Evolutionary conservation across 2,888 invertebrate species (phyloP), one percentile per base, ranked within the genome.

Genomic region (Lingula anatina): DNA sequence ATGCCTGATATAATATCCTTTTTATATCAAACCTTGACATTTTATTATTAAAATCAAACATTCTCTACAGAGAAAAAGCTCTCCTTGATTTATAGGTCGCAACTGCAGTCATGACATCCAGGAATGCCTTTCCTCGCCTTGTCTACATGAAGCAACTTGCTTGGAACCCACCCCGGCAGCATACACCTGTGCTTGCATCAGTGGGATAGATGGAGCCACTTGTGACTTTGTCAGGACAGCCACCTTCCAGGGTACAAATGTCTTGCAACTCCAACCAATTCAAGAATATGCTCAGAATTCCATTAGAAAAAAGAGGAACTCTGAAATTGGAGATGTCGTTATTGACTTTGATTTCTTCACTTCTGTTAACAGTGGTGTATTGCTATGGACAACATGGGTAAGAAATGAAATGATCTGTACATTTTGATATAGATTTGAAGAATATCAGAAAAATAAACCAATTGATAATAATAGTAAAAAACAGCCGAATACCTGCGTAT

Each of bases 141-240:
- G 95, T 66, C 85, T 86, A 77, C 90, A 94, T 73, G 91, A 90
- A 2, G 95, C 93, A 25, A 88, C 88, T 26, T 95, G 96, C 73
- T 89, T 88, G 49, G 84, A 95, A 80, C 91, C 92, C 68, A 90
- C 91, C 53, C 89, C 92, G 62, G 55, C 52, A 26, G 36, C 45
- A 15, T 73, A 59, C 55, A 31, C 37, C 5, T 73, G 73, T 49
- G 36, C 51, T n/a, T 73, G 73, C 54, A 56, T 57, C 5, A 44
- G 56, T 18, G 68, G 67, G 38, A 51, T 65, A n/a, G 21, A 50
- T 36, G 71, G 71, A 12, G 45, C 45, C 39, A 55, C 46, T 44
- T 72, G 72, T 56, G 52, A 68, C 25, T 44, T 50, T 21, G 64
- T 71, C 28, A 28, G 47, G 23, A 57, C 57, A 23, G 71, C 68